Conservation (phyloP, 1,140 invertebrate species). For the Bombus superbus region DNA sequence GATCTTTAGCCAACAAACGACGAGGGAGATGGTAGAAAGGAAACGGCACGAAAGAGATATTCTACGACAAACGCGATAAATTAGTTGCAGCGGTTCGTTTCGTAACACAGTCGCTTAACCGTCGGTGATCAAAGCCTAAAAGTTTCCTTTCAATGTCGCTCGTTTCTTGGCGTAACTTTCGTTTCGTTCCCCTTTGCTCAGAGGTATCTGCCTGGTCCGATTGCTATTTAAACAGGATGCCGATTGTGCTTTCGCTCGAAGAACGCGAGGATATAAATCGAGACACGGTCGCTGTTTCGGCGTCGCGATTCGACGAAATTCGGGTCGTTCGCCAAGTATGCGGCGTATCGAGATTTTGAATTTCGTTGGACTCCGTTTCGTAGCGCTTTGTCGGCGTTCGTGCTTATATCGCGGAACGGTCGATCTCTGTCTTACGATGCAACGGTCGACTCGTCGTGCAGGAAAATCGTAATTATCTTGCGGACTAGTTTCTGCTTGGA, state of each 20-base stretch:
- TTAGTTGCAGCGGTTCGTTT: constrained; percentile 19
- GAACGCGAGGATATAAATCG: constrained; percentile 27
- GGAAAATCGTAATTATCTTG: background rate
- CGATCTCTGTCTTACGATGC: background rate
- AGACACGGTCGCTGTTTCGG: constrained; percentile 6
- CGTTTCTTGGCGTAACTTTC: background rate
- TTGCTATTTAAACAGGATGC: constrained; percentile 28
- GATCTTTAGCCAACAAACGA: background rate
- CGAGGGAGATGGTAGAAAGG: background rate
- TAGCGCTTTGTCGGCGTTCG: background rate
- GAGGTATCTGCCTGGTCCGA: constrained; percentile 9
- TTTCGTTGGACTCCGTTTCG: background rate
- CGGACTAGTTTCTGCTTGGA: no score
- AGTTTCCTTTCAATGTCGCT: constrained; percentile 42
- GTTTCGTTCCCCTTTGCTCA: background rate
- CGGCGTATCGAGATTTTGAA: background rate
- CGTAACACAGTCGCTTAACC: background rate
- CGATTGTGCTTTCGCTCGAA: constrained; percentile 36
- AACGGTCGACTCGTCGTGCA: background rate
- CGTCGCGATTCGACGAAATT: background rate
- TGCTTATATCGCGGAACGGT: background rate
- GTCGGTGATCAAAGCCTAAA: constrained; percentile 21
- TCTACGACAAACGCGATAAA: constrained; percentile 11
- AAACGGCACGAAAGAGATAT: background rate
- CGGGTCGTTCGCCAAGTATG: background rate